Base-by-base conservation (phyloP, 2,888 invertebrate genomes). In the Tachina grossa region DNA sequence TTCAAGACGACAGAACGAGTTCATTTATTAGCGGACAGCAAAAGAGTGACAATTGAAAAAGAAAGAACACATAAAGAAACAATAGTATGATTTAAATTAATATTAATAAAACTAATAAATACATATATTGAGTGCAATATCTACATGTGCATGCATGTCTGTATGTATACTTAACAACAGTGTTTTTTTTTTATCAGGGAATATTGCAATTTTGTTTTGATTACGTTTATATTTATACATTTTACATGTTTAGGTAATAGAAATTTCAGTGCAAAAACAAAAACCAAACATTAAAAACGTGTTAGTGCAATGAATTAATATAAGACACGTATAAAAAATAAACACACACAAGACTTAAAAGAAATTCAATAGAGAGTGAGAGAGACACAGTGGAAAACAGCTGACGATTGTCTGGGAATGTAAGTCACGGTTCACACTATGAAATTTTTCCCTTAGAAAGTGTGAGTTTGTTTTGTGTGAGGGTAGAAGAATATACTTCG, bases 1-100 rank as follows among this genome's bases (percentile, higher is more conserved):
- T 76, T 76, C 31, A 72, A 83, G 71, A 72, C 85, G 83, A 83
- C 85, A 63, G 11, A 49, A n/a, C 14, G 71, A 68, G 61, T 83
- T 63, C 76, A 81, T 74, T 77, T 74, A 63, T 14, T 45, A 59
- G 53, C 77, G 77, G 72, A 65, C 71, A 57, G 41, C 43, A 14
- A 55, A 31, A 69, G 68, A 13, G 51, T 16, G 39, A 68, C 13
- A 47, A 53, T 22, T 31, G 13, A 66, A 41, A 51, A 41, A 61
- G 10, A 51, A 41, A 61, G 10, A 16, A 47, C n/a, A 49, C 2
- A 65, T 19, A 47, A 19, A 39, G 39, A 16, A 43, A 16, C 16
- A 53, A 19, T 63, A 22, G 51, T 16, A 22, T 65, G 6, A 47
- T 47, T 45, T 65, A 14, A 13, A 47, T 47, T 45, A 10, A 47